Base-by-base conservation (phyloP, 2,797 vertebrate genomes). In the Molossus molossus region DNA sequence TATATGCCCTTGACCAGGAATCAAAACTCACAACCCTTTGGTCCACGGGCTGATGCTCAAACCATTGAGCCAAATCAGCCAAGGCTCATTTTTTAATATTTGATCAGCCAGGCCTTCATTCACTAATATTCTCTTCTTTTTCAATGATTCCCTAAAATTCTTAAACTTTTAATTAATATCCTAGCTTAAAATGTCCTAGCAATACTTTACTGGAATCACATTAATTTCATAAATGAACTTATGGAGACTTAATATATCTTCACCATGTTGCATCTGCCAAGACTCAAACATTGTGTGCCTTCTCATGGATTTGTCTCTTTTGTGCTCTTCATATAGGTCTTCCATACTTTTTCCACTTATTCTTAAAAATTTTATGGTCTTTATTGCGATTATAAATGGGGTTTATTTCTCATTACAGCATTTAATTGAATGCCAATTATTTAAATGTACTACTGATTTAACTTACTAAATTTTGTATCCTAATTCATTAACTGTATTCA, bases 181-280 rank as follows among this genome's bases (percentile, higher is more conserved):
- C 4, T 86, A 76, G 14, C 13, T 92, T 37, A 45, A 95, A 92
- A 95, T 45, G 7, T 13, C 9, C 5, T 55, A 45, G n/a, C 4
- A 7, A 3, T 37, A 50, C 87, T 92, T 92, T 62, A 85, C 21
- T 87, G 6, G 29, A 55, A 53, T 83, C 79, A 73, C 23, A 75
- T 85, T 75, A 91, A 70, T 62, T 94, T 93, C 12, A 86, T 29
- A 45, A 81, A 69, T 48, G 50, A 87, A 50, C 8, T 50, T 48
- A 48, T 1, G 14, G 20, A 84, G 23, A 84, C 21, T 9, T 37
- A 13, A 70, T 13, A 29, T 29, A 81, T 18, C 0, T 72, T 79
- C 40, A 14, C 9, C 18, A 55, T 3, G 1, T 13, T 89, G 2
- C 27, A 40, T 23, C 27, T 91, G 12, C 12, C 5, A 55, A 79